Base-by-base conservation (phyloP, 2,888 invertebrate species). In the Prosopocoilus inquinatus region DNA sequence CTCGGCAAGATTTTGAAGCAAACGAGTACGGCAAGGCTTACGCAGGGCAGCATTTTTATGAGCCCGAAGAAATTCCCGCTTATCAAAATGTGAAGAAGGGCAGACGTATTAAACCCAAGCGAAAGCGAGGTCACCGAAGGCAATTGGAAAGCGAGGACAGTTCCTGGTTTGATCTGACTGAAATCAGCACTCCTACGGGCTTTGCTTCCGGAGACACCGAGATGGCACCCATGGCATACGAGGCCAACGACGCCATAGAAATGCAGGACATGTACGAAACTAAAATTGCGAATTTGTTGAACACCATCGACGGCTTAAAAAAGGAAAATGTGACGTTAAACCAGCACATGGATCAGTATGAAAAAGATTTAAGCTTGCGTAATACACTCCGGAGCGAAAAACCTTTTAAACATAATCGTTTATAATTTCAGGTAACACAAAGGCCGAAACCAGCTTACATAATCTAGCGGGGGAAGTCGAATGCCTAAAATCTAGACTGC, bases 81-180 rank as follows among this genome's bases (percentile, higher is more conserved):
- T 41, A 41, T 15, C 9, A 13, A 16, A 41, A 15, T 7, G 1
- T 16, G 12, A 41, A 41, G 9, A 41, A 41, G 7, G 13, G 16
- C 13, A 41, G 15, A 15, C 15, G 15, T 33, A 50, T 34, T 9
- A 13, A 33, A 32, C 20, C 20, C 5, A 39, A 41, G 28, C 41
- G 32, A 7, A 48, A 53, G 7, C 13, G 44, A 2, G n/a, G 34
- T 11, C 43, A 48, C 12, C 20, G 32, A n/a, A 53, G 48, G 43
- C 47, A 38, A 16, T 20, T 34, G 11, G 48, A 35, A 44, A 47
- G 47, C 3, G 60, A 64, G 12, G 64, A 63, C 11, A 57, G 57
- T 49, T 64, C 64, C 0, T 64, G 64, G 64, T 60, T 41, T 34
- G 64, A 64, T 38, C 32, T 64, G 20, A 59, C 61, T 0, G 64